These are phyloP conservation scores for Morphnarchus princeps DNA, from an alignment of 2,113 vertebrate genomes.

Conservation along the genomic window DNA sequence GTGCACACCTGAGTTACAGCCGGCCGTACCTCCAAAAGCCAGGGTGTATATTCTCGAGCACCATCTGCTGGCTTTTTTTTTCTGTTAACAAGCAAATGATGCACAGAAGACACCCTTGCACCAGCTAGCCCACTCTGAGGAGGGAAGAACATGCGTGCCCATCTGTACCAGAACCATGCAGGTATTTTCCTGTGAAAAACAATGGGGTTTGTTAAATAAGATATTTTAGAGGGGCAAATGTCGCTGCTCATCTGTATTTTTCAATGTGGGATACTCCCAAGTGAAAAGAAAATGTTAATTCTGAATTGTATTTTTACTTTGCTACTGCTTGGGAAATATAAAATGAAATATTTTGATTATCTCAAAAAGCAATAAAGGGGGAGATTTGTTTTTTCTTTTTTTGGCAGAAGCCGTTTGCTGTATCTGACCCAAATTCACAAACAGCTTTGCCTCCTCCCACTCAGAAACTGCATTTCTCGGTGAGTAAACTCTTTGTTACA, in stretches of 20 bases:
- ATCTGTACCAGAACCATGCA: neutral
- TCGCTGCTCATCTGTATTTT: neutral
- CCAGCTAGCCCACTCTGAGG: neutral
- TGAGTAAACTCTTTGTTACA: neutral
- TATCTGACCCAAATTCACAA: slow-evolving; percentile 31
- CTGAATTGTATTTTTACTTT: neutral
- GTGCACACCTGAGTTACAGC: accelerated
- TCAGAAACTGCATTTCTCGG: neutral
- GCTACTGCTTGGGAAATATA: neutral
- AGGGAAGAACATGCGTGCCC: neutral
- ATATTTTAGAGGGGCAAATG: neutral
- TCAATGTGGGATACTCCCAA: neutral
- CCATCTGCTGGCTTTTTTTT: neutral
- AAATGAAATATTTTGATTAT: neutral
- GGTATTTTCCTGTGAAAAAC: neutral
- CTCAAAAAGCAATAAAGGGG: neutral
- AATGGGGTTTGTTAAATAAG: neutral
- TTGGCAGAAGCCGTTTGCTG: neutral
- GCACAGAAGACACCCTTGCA: neutral
- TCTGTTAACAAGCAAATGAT: neutral
- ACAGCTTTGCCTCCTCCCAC: slow-evolving; percentile 16
- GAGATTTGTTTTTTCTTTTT: neutral
- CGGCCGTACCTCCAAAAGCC: neutral
- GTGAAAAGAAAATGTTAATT: neutral
- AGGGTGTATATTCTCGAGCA: neutral